phyloP scores from a whole-genome alignment of 2,113 vertebrate species.

The Numenius arquata region DNA sequence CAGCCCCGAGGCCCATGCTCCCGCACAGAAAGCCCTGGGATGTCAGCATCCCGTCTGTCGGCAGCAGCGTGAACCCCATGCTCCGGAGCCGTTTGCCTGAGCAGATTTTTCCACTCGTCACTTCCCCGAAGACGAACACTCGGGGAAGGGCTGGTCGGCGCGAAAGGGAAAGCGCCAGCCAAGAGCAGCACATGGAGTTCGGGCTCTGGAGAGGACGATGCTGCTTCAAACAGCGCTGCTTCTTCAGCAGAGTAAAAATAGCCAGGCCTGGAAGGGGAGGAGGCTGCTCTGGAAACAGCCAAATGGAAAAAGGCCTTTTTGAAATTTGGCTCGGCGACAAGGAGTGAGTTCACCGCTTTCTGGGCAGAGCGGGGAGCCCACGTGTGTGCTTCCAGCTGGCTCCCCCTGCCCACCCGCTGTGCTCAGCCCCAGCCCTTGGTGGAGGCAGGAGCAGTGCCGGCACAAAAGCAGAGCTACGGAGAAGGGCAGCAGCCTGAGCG shows the following conservation, averaged over 20 bases:
- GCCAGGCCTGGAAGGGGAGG: conserved; percentile 3
- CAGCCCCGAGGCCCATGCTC: neutral
- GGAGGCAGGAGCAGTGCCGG: neutral
- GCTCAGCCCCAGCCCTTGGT: neutral
- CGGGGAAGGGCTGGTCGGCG: neutral
- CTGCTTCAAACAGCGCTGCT: neutral
- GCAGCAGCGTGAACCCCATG: rapidly evolving
- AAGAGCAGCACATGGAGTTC: neutral
- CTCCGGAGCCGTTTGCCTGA: neutral
- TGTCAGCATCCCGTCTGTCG: rapidly evolving
- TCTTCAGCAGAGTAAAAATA: conserved; percentile 50
- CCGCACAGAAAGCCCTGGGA: neutral
- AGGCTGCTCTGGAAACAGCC: neutral
- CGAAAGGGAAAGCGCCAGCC: neutral
- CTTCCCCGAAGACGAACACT: neutral
- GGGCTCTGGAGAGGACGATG: neutral
- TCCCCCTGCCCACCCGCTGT: neutral
- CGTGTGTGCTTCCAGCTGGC: neutral
- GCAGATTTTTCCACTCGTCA: conserved; percentile 37
- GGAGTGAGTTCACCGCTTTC: conserved; percentile 12
- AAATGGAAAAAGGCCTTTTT: conserved; percentile 35
- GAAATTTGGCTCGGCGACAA: conserved; percentile 8
- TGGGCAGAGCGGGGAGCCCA: neutral
- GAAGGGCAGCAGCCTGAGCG: neutral
- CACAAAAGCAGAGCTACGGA: neutral